These are phyloP conservation scores for Arctia plantaginis DNA, from an alignment of 2,888 invertebrate genomes.

Conservation along the genomic window DNA sequence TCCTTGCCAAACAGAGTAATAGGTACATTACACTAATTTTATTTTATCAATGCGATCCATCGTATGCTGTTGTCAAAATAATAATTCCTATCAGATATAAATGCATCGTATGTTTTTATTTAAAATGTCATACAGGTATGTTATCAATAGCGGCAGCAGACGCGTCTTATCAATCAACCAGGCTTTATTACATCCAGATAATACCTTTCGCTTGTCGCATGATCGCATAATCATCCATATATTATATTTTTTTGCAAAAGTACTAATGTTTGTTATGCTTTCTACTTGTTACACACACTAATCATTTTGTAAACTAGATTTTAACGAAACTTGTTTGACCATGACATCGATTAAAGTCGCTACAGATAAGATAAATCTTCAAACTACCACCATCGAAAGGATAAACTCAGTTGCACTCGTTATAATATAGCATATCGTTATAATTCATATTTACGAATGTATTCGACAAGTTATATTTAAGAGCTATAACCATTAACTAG, in stretches of 20 bases:
- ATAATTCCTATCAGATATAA: slow-evolving; percentile 13
- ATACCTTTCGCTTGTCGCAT: slow-evolving; percentile 46
- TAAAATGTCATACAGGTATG: slow-evolving; percentile 6
- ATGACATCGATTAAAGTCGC: neutral
- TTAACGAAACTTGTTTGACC: neutral
- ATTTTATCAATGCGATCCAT: neutral
- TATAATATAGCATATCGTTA: neutral
- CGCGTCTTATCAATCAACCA: slow-evolving; percentile 36
- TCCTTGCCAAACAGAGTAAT: neutral
- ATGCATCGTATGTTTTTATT: slow-evolving; percentile 14
- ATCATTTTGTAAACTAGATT: neutral
- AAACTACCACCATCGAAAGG: neutral
- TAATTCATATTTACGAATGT: neutral
- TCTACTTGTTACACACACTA: neutral
- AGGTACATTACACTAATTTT: neutral
- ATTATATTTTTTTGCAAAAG: neutral
- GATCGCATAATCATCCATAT: slow-evolving; percentile 31
- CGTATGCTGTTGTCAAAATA: slow-evolving; percentile 5
- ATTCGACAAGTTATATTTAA: neutral
- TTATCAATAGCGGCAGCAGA: slow-evolving; percentile 35
- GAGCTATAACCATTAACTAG: neutral
- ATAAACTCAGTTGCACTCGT: neutral
- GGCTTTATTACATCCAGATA: slow-evolving; percentile 40
- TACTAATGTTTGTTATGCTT: neutral
- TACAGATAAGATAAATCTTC: neutral